Percentiles rank a stretch among this genome's conserved stretches.
Evolutionary conservation across 1,140 invertebrate genomes (phyloP).

Genomic region (Drosophila serrata): DNA sequence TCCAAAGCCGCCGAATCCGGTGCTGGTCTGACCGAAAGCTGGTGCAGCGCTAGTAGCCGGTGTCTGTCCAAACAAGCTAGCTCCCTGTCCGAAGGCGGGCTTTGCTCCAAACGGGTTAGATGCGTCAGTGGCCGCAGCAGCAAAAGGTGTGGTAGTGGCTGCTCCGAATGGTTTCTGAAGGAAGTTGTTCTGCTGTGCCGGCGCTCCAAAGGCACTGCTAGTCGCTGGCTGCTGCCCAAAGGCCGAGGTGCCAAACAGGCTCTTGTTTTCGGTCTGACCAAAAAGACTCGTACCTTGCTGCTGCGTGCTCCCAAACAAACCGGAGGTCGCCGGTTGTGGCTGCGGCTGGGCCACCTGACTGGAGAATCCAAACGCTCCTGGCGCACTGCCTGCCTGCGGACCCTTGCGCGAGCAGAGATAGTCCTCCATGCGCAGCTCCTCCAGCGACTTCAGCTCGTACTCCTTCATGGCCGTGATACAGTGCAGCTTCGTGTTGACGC

Average conservation of each 20-base stretch:
- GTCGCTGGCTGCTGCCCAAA: conserved; percentile 84
- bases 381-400: conserved; percentile 83
- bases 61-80: conserved; percentile 76
- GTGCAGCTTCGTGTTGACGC: conserved; percentile 95
- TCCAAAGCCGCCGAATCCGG: conserved; percentile 85
- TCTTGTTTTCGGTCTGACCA: conserved; percentile 82
- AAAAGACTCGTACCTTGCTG: conserved; percentile 84
- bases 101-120: conserved; percentile 85
- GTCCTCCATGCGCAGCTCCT: conserved; percentile 97
- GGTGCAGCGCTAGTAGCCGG: conserved; percentile 81
- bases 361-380: conserved; percentile 86
- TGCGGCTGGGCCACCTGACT: conserved; percentile 35
- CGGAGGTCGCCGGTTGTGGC: conserved; percentile 70
- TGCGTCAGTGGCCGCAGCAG: conserved; percentile 86
- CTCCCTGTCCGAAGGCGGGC: conserved; percentile 81
- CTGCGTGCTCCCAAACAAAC: conserved; percentile 84
- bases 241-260: conserved; percentile 70
- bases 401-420: conserved; percentile 96
- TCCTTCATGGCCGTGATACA: conserved; percentile 99
- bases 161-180: conserved; percentile 86
- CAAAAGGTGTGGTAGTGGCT: conserved; percentile 87
- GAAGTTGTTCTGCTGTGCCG: conserved; percentile 75
- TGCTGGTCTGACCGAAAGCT: conserved; percentile 75
- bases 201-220: conserved; percentile 83
- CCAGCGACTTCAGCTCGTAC: conserved; percentile 97